Base-by-base conservation (phyloP, 2,888 invertebrate genomes). In the Eustalomyia histrio region DNA sequence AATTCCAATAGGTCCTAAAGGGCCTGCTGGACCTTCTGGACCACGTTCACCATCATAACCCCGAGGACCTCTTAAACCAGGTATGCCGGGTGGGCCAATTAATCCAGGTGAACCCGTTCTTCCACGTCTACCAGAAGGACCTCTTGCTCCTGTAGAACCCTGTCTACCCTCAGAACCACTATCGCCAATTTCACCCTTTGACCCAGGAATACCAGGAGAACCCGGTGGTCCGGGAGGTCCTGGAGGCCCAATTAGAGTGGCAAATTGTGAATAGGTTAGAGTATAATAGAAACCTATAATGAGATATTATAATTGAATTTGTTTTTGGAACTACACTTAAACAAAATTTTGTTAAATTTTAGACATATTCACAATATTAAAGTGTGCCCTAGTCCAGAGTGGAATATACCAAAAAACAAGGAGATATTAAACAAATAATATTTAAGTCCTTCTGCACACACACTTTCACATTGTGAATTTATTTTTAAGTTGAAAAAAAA, bases 41-140 rank as follows among this genome's bases (percentile, higher is more conserved):
- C 84, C 84, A 39, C 83, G 83, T 61, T 84, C 84, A 9, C 85
- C 85, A 9, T 82, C 82, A 72, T 73, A 83, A 14, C 85, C 85
- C 52, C 83, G 84, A 6, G 83, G 72, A 1, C 84, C 84, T 16
- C 81, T 24, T 21, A 18, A 17, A 8, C 71, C 71, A 4, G 71
- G 78, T 0, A 24, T n/a, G 12, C 84, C 84, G 1, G 83, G 80
- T 2, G 83, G 79, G 0, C 84, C 84, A 2, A 83, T 29, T n/a
- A 67, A 16, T 1, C 84, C 84, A 1, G 80, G 43, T 2, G 55
- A 33, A n/a, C 84, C 84, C n/a, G 67, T 76, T 6, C 65, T 69
- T 14, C 83, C 83, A 8, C 83, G 73, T 2, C 64, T 57, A 2
- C 83, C 82, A 6, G 65, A 1, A 10, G 76, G 60, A 10, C 83